Evolutionary conservation across 64 coral and sea anemone species (phyloP).

Genomic region (Cladopsammia gracilis): DNA sequence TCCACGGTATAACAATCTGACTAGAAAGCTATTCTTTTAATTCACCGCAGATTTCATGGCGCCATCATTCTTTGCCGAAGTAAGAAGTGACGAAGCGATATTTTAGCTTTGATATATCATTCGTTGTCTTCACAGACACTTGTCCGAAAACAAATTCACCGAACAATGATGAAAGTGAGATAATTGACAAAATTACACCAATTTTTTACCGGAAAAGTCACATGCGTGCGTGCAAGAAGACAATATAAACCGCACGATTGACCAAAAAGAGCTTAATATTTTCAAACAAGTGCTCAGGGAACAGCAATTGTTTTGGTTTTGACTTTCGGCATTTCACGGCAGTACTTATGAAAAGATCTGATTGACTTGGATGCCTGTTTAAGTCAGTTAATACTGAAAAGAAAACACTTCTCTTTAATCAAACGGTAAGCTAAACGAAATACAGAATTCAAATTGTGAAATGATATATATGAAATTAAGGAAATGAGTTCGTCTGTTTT

Average conservation of each 20-base stretch:
- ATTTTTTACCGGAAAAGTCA: not conserved
- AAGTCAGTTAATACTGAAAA: not conserved
- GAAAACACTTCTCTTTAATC: not conserved
- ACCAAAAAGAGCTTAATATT: not conserved
- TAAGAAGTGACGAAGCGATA: conserved; percentile 6
- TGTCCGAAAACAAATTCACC: not conserved
- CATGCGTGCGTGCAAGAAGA: not conserved
- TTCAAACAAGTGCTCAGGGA: not conserved
- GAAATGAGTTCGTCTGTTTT: too few relatives aligned
- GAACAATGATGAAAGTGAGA: conserved; percentile 12
- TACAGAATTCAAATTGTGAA: not conserved
- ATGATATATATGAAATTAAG: too few relatives aligned
- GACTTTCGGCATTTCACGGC: too few relatives aligned
- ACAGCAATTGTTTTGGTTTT: not conserved
- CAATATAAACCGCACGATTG: conserved; percentile 16
- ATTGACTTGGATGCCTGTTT: not conserved
- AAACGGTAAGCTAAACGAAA: not conserved
- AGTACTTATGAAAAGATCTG: too few relatives aligned
- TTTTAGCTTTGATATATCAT: conserved; percentile 25
- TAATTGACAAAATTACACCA: conserved; percentile 36
- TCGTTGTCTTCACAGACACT: not conserved
- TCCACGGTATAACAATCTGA: not conserved
- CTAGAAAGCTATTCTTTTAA: conserved; percentile 6
- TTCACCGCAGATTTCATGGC: conserved; percentile 7
- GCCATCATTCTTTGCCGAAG: not conserved